Evolutionary conservation across 2,888 invertebrate species (phyloP), one percentile per base, ranked within the genome.

Genomic region (Aquatica leii): DNA sequence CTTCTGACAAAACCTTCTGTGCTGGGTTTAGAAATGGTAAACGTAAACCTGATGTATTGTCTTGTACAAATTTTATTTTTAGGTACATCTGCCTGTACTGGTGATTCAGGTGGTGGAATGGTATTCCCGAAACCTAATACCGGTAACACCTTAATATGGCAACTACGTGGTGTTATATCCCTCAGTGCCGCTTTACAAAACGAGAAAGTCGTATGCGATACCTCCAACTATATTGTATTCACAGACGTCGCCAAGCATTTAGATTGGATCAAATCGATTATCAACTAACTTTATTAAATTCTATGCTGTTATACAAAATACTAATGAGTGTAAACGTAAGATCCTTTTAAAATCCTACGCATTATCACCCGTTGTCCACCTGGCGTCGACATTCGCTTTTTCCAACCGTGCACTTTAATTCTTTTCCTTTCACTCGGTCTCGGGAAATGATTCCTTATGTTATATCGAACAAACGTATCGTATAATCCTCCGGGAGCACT

Each of bases 331-430:
- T 92, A 79, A 9, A 88, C 87, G 80, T 86, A 86, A 81, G 86
- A 84, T 62, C 93, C 93, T 82, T 91, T 92, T 1, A 94, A 82
- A 68, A 93, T 85, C 70, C 91, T 85, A 72, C 90, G 85, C 92
- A 93, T 92, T 11, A 94, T 80, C 20, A 90, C 80, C 75, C 83
- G 86, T n/a, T 91, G 85, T 2, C 93, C 93, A 46, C 76, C 83
- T 0, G 83, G 83, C 0, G 92, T 92, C 0, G 89, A 85, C 84
- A 93, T 88, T 64, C 92, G 85, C 0, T 84, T 80, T 4, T 84
- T 80, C 87, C 88, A 93, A 0, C 93, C 93, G 69, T 91, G 90
- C 6, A 85, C 84, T 40, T 87, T 87, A 1, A 93, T 85, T 71
- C 93, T 85, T 73, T 85, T 87, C 0, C 86, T 85, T 82, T 94